phyloP scores from a whole-genome alignment of 1,140 invertebrate genomes.

The Drosophila persimilis region DNA sequence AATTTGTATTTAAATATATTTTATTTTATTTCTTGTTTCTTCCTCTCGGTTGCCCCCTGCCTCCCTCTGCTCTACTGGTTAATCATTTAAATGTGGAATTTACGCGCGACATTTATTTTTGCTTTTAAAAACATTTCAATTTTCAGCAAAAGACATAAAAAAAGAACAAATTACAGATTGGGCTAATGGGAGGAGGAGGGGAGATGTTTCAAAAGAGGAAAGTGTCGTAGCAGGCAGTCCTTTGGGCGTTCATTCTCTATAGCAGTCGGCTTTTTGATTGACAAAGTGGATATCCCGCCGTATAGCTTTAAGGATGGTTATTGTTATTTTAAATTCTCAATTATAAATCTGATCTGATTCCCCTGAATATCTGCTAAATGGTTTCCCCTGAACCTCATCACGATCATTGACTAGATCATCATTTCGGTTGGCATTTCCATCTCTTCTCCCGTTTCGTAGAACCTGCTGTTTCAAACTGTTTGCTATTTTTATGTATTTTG shows the following conservation, averaged over 20 bases:
- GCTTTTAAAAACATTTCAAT: conserved; percentile 60
- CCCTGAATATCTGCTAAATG: background rate
- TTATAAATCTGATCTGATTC: too few relatives aligned
- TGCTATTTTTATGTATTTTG: conserved; percentile 68
- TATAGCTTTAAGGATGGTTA: background rate
- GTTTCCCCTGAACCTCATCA: background rate
- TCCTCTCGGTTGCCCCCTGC: background rate
- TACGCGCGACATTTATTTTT: conserved; percentile 61
- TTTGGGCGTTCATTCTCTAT: background rate
- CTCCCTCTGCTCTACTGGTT: conserved; percentile 21
- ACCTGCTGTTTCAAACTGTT: conserved; percentile 38
- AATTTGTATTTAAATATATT: conserved; percentile 73
- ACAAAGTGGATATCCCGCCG: background rate
- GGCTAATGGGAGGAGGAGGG: background rate
- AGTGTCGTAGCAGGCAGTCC: background rate
- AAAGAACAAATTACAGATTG: conserved; percentile 23
- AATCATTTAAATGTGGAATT: conserved; percentile 62
- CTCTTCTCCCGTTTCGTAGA: conserved; percentile 23
- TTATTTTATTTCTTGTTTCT: conserved; percentile 65
- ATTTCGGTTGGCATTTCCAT: background rate
- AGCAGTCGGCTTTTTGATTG: conserved; percentile 1
- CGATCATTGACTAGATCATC: conserved; percentile 18
- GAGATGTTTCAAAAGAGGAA: conserved; percentile 14
- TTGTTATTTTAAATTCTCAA: too few relatives aligned
- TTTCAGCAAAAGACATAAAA: conserved; percentile 30